phyloP scores from a whole-genome alignment of 1,140 invertebrate species.

The Octopus bimaculoides region DNA sequence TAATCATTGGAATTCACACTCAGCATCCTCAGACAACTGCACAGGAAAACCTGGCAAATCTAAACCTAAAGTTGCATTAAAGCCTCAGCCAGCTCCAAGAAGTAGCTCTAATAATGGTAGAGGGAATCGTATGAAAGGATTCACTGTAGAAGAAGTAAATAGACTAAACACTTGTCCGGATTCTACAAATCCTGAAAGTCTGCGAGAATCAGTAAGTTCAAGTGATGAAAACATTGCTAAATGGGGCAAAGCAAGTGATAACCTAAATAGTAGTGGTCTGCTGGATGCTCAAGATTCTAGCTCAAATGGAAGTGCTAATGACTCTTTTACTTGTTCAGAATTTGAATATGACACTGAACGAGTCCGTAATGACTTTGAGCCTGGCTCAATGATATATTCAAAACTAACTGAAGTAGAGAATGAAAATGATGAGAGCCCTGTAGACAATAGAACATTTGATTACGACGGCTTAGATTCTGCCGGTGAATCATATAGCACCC shows the following conservation, averaged over 20 bases:
- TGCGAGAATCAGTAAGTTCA: conserved; percentile 85
- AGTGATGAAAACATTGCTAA: conserved; percentile 69
- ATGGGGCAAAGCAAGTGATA: neutral
- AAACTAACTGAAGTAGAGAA: conserved; percentile 66
- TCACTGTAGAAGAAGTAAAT: conserved; percentile 90
- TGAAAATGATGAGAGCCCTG: conserved; percentile 46
- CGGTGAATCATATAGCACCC: conserved; percentile 84
- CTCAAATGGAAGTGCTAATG: conserved; percentile 92
- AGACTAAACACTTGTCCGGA: conserved; percentile 78
- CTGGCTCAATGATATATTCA: conserved; percentile 66
- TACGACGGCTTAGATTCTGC: conserved; percentile 92
- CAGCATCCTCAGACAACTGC: conserved; percentile 16
- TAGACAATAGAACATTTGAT: conserved; percentile 30
- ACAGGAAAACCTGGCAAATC: neutral
- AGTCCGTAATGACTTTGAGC: conserved; percentile 59
- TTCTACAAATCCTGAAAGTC: conserved; percentile 81
- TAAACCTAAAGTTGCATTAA: neutral
- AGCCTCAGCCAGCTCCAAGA: conserved; percentile 1
- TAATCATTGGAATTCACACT: conserved; percentile 29
- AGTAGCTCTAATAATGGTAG: neutral
- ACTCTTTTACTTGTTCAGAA: conserved; percentile 96
- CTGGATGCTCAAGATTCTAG: conserved; percentile 66
- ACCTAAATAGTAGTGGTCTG: conserved; percentile 29
- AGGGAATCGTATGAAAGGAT: conserved; percentile 62
- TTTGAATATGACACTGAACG: conserved; percentile 85